These are phyloP conservation scores for Moxostoma hubbsi DNA, from an alignment of 2,797 vertebrate genomes.

Conservation along the genomic window DNA sequence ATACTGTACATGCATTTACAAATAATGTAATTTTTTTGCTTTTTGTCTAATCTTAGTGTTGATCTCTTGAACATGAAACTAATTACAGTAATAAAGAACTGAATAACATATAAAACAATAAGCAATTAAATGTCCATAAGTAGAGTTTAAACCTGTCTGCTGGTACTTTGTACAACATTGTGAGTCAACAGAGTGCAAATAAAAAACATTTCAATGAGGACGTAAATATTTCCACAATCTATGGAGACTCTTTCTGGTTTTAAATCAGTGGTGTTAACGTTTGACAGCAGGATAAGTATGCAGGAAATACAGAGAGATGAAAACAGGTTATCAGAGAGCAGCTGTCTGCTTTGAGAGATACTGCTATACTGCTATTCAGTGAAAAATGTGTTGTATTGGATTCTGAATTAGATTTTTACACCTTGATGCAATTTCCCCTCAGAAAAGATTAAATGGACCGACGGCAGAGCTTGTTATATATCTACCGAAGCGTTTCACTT, in stretches of 20 bases:
- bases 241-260: constrained; percentile 25
- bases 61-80: not conserved
- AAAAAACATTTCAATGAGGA: not conserved
- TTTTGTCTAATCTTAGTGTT: constrained; percentile 54
- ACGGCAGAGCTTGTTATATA: too few species aligned
- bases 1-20: constrained; percentile 74
- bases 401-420: not conserved
- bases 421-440: not conserved
- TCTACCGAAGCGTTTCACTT: not conserved
- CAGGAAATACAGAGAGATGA: constrained; percentile 3
- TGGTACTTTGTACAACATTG: constrained; percentile 38
- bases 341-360: not conserved
- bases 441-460: not conserved
- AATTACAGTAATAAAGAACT: not conserved
- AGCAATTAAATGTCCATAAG: not conserved
- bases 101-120: constrained; percentile 14
- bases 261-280: not conserved
- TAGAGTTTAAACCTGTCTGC: constrained; percentile 38
- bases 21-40: constrained; percentile 52
- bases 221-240: not conserved
- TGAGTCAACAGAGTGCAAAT: constrained; percentile 9
- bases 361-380: not conserved
- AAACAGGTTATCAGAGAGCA: not conserved
- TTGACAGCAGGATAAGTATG: not conserved
- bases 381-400: not conserved